Conservation (phyloP, 2,888 invertebrate genomes). For the Cerceris rybyensis region DNA sequence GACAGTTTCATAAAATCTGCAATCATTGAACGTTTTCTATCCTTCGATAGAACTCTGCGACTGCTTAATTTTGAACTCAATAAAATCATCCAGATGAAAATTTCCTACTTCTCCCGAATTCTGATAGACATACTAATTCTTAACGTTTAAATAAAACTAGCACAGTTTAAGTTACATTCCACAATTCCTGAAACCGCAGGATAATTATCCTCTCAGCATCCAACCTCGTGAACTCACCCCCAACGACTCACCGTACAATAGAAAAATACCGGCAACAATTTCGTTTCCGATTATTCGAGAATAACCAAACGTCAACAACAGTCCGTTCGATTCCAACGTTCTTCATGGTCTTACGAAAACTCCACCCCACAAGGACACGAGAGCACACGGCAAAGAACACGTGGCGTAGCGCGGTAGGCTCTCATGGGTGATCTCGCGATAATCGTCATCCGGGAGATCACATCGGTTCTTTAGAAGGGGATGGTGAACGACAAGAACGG, state of each 20-base stretch:
- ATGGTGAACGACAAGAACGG: neutral
- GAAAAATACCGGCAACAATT: neutral
- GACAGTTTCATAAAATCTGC: no score
- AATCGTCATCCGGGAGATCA: constrained; percentile 66
- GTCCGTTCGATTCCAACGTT: constrained; percentile 4
- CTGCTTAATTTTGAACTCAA: no score
- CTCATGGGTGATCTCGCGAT: constrained; percentile 64
- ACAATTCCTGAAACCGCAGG: no score
- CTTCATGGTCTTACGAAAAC: neutral
- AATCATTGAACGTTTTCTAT: no score
- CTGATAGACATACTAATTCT: no score
- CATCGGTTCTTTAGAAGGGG: constrained; percentile 40
- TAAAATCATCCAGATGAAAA: no score
- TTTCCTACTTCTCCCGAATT: no score
- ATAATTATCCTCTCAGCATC: no score
- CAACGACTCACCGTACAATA: neutral
- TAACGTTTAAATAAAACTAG: no score
- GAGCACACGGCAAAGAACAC: constrained; percentile 10
- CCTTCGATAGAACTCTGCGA: no score
- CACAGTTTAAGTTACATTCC: no score
- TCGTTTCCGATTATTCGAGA: neutral
- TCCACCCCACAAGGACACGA: neutral
- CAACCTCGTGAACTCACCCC: no score
- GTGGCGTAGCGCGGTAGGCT: constrained; percentile 36
- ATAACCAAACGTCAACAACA: neutral